These are phyloP conservation scores for Stegostoma tigrinum DNA, from an alignment of 2,113 vertebrate genomes.

Conservation along the genomic window DNA sequence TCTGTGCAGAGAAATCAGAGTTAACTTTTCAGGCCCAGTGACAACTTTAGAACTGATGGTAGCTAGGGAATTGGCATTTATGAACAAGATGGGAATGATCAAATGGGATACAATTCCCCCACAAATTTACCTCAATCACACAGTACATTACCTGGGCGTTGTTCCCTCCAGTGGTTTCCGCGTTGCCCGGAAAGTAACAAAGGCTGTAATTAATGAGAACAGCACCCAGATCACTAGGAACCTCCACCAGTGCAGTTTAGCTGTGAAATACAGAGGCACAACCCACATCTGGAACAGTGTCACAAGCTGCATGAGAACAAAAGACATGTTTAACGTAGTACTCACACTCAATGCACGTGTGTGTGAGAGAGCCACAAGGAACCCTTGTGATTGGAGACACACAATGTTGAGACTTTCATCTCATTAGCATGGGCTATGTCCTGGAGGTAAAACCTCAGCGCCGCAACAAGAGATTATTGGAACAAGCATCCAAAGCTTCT, in stretches of 20 bases:
- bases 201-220: conserved; percentile 88
- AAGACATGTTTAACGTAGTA: conserved; percentile 25
- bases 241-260: conserved; percentile 95
- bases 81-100: no score
- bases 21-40: no score
- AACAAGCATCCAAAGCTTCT: neutral
- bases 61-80: no score
- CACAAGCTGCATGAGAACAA: conserved; percentile 72
- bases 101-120: neutral
- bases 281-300: conserved; percentile 99
- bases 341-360: neutral
- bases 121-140: neutral
- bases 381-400: neutral
- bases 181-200: conserved; percentile 85
- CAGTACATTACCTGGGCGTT: conserved; percentile 72
- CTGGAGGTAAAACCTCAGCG: neutral
- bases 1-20: no score
- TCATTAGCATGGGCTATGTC: neutral
- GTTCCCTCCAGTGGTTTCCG: conserved; percentile 87
- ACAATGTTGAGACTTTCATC: neutral
- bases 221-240: conserved; percentile 88
- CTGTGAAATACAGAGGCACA: conserved; percentile 94
- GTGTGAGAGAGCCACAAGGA: neutral
- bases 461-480: neutral
- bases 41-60: no score